phyloP scores from a whole-genome alignment of 2,113 vertebrate genomes.

The Entelurus aequoreus region DNA sequence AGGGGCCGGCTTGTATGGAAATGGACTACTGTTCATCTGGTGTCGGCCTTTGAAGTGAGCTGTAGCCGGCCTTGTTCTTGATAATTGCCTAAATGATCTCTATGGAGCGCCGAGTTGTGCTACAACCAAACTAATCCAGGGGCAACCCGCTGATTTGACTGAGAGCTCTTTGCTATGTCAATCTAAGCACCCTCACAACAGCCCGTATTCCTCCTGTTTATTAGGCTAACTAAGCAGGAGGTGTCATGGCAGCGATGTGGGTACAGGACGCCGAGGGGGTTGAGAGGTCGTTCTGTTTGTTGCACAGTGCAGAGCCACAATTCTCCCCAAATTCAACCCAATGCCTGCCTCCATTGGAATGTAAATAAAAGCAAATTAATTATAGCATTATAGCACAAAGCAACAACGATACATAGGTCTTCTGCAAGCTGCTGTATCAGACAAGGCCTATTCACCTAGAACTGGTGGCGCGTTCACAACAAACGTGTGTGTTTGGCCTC shows the following conservation, averaged over 20 bases:
- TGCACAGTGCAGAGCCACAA: constrained; percentile 59
- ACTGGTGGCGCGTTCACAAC: constrained; percentile 54
- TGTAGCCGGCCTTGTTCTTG: constrained; percentile 77
- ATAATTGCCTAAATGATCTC: constrained; percentile 84
- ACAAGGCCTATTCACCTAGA: constrained; percentile 35
- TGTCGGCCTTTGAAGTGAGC: constrained; percentile 75
- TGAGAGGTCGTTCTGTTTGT: constrained; percentile 50
- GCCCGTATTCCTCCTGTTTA: constrained; percentile 66
- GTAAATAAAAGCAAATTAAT: constrained; percentile 78
- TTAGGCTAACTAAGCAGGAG: constrained; percentile 63
- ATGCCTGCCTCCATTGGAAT: constrained; percentile 64
- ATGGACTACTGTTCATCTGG: constrained; percentile 78
- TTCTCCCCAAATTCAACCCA: constrained; percentile 59
- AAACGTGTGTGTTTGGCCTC: constrained; percentile 63
- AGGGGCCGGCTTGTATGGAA: constrained; percentile 72
- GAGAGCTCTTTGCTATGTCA: constrained; percentile 58
- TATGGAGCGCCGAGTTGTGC: constrained; percentile 65
- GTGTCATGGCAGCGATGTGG: constrained; percentile 48
- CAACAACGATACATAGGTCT: constrained; percentile 69
- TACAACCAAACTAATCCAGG: constrained; percentile 75
- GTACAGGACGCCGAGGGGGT: constrained; percentile 40
- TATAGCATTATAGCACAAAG: constrained; percentile 66
- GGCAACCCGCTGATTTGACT: constrained; percentile 75
- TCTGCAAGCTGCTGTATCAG: constrained; percentile 60
- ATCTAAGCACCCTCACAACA: constrained; percentile 29